A percentile compares a stretch with the other conserved stretches of the same genome.
These are phyloP conservation scores for Stenurella melanura DNA, from an alignment of 2,888 invertebrate genomes.

Conservation along the genomic window DNA sequence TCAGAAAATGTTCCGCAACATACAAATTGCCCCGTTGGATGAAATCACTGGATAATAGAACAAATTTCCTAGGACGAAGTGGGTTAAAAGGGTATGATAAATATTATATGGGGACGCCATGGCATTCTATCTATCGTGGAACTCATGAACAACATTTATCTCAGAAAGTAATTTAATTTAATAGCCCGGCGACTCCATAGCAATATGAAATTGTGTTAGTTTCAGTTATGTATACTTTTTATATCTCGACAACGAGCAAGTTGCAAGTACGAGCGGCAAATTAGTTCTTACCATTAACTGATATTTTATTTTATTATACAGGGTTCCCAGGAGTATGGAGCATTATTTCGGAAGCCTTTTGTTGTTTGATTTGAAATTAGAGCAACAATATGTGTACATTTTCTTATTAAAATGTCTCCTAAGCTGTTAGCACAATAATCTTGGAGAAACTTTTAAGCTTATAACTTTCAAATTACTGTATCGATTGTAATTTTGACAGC, in stretches of 20 bases:
- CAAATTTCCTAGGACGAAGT: conserved; percentile 3
- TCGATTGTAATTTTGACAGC: too few relatives aligned
- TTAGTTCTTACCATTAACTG: too few relatives aligned
- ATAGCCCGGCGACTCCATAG: conserved; percentile 19
- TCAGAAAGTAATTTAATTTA: conserved; percentile 37
- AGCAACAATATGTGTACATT: too few relatives aligned
- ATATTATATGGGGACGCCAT: conserved; percentile 25
- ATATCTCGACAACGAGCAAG: neutral
- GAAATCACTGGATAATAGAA: neutral
- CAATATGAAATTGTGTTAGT: conserved; percentile 32
- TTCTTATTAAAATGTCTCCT: too few relatives aligned
- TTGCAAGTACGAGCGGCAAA: neutral
- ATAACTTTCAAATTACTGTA: too few relatives aligned
- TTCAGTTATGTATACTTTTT: conserved; percentile 24
- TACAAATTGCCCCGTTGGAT: conserved; percentile 15
- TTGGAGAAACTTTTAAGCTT: too few relatives aligned
- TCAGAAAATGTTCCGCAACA: neutral
- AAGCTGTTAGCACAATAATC: too few relatives aligned
- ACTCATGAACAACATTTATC: conserved; percentile 35
- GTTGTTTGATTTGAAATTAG: too few relatives aligned
- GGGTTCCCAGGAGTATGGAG: too few relatives aligned
- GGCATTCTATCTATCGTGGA: conserved; percentile 11
- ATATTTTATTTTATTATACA: too few relatives aligned
- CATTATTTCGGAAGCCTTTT: too few relatives aligned
- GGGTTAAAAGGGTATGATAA: conserved; percentile 40